Evolutionary conservation across 2,797 vertebrate genomes (phyloP), one percentile per base, ranked within the genome.

Genomic region (Semaprochilodus insignis): DNA sequence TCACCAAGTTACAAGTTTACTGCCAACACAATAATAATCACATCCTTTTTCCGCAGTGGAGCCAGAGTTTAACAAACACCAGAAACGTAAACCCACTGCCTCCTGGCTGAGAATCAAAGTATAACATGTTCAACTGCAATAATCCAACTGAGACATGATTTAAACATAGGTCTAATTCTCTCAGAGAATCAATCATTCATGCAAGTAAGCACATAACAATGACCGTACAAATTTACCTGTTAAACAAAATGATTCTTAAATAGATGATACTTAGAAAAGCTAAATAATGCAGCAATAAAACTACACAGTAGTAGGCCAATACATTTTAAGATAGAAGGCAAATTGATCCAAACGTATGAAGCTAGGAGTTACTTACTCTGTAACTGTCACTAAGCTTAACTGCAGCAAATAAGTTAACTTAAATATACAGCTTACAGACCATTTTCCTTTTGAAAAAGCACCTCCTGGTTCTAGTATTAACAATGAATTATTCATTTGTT

Each of bases 171-270:
- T 95, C 95, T 95, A 96, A 97, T 97, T 98, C 96, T 97, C 96
- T 94, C 93, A 95, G 97, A 98, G 96, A 97, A 97, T 95, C 95
- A 94, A 93, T 96, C 96, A 95, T 92, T 97, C 97, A 98, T 99
- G 98, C 97, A 97, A 96, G 96, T 95, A 96, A 85, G 94, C 96
- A 97, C 96, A 96, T 88, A 93, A 94, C 95, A 95, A 92, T 92
- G 94, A 93, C 93, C 91, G 93, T 95, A 96, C 93, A 95, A 94
- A 85, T 88, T 15, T 75, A 92, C 83, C 81, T 83, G 94, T 95
- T 94, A 95, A 93, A 95, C 95, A 60, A 82, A 94, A 86, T 55
- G 94, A 92, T 83, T 78, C 80, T 74, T 92, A 93, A 95, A 94
- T 94, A 92, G 95, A 95, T 92, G 91, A 93, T 94, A 93, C 90